These are phyloP conservation scores for Drosophila neocordata DNA, from an alignment of 1,140 invertebrate species.

Conservation along the genomic window DNA sequence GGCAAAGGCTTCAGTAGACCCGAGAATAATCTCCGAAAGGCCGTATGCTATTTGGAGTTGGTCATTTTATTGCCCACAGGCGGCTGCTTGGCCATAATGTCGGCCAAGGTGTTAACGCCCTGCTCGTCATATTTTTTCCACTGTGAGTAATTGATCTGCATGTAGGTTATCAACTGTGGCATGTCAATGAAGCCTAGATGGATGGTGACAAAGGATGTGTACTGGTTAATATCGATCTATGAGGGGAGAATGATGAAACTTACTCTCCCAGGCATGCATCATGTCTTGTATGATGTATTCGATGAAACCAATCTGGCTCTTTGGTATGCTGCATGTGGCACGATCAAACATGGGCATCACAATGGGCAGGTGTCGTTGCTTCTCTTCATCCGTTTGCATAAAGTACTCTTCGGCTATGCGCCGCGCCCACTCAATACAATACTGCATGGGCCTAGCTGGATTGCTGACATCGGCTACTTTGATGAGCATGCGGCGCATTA, in stretches of 20 bases:
- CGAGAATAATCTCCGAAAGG: conserved; percentile 78
- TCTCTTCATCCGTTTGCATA: conserved; percentile 96
- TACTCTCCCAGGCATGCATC: conserved; percentile 98
- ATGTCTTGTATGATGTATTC: conserved; percentile 98
- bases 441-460: conserved; percentile 91
- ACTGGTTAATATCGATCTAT: not conserved
- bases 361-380: conserved; percentile 91
- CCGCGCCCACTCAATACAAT: conserved; percentile 95
- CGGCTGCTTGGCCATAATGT: conserved; percentile 84
- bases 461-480: conserved; percentile 99
- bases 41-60: conserved; percentile 80
- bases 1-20: conserved; percentile 77
- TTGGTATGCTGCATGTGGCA: conserved; percentile 95
- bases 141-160: conserved; percentile 93
- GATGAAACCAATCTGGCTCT: conserved; percentile 98
- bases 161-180: conserved; percentile 92
- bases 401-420: conserved; percentile 96
- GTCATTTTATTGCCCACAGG: conserved; percentile 67
- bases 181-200: conserved; percentile 94
- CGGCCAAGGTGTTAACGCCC: conserved; percentile 87
- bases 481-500: conserved; percentile 93
- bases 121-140: conserved; percentile 94
- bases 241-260: conserved; percentile 59
- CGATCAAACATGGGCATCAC: conserved; percentile 99
- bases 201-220: conserved; percentile 71